These are phyloP conservation scores for Latrodectus elegans DNA, from an alignment of 2,888 invertebrate species.

Conservation along the genomic window DNA sequence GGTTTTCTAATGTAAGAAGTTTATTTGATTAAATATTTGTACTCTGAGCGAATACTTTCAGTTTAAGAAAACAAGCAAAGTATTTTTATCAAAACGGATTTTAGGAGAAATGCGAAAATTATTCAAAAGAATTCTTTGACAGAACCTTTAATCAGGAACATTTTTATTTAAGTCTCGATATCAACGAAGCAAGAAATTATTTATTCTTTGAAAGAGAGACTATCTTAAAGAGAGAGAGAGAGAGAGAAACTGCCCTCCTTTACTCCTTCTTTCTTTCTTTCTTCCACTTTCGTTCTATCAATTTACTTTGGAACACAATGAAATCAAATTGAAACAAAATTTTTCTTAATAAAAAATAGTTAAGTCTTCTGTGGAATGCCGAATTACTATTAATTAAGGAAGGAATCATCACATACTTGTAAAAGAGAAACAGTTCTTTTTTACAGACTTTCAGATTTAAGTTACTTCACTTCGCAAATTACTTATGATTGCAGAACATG, in stretches of 20 bases:
- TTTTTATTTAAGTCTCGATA: conserved; percentile 12
- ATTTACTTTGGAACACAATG: conserved; percentile 8
- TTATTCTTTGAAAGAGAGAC: background rate
- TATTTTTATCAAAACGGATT: too few species aligned
- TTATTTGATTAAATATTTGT: too few species aligned
- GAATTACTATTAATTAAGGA: conserved; percentile 34
- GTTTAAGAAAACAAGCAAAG: too few species aligned
- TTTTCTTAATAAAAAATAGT: conserved; percentile 17
- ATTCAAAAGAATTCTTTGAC: conserved; percentile 15
- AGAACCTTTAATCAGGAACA: conserved; percentile 13
- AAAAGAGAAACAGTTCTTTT: conserved; percentile 19
- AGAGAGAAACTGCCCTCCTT: background rate
- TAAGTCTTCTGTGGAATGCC: conserved; percentile 6
- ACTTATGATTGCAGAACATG: background rate
- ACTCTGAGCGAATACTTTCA: too few species aligned
- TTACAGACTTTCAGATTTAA: background rate
- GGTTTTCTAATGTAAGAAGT: too few species aligned
- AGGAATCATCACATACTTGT: conserved; percentile 24
- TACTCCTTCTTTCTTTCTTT: background rate
- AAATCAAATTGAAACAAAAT: conserved; percentile 18
- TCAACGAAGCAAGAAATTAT: conserved; percentile 1
- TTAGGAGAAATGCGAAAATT: too few species aligned
- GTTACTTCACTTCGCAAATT: too few species aligned
- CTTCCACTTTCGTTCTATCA: background rate
- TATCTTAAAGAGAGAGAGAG: background rate